A percentile compares a stretch with the other conserved stretches of the same genome.
These are phyloP conservation scores for Neodiprion fabricii DNA, from an alignment of 1,140 invertebrate species.

Conservation along the genomic window DNA sequence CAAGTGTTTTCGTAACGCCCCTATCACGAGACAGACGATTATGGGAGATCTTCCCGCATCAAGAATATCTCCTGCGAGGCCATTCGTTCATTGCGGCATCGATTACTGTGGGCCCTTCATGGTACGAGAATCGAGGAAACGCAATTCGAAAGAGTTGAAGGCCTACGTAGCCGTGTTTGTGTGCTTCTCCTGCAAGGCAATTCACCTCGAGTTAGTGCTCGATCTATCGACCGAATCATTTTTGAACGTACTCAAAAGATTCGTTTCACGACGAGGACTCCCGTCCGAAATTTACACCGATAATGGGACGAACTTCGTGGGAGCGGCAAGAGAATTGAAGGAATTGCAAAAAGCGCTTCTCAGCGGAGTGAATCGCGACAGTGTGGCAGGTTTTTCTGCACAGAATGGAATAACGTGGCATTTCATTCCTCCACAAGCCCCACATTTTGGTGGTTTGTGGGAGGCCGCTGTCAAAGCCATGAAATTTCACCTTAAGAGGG, in stretches of 20 bases:
- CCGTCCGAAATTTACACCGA: slow-evolving; percentile 39
- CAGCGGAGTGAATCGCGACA: slow-evolving; percentile 1
- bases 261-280: slow-evolving; percentile 35
- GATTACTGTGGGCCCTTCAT: slow-evolving; percentile 30
- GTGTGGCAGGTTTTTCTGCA: background rate
- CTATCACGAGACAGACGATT: slow-evolving; percentile 14
- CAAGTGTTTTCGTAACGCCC: slow-evolving; percentile 23
- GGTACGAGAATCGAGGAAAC: background rate
- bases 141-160: no score
- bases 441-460: slow-evolving; percentile 49
- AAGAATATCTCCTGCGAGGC: slow-evolving; percentile 16
- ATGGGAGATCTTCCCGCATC: slow-evolving; percentile 35
- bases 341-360: slow-evolving; percentile 26
- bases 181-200: slow-evolving; percentile 39
- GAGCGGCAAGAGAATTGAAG: slow-evolving; percentile 31
- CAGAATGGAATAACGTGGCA: slow-evolving; percentile 25
- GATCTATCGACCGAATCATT: slow-evolving; percentile 39
- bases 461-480: slow-evolving; percentile 43
- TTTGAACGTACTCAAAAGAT: slow-evolving; percentile 35
- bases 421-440: slow-evolving; percentile 44
- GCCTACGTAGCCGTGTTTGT: slow-evolving; percentile 19
- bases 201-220: slow-evolving; percentile 45
- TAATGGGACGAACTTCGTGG: slow-evolving; percentile 51
- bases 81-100: slow-evolving; percentile 25
- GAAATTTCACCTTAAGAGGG: slow-evolving; percentile 37